Base-by-base conservation (phyloP, 1,140 invertebrate species). In the Drosophila paulistorum region DNA sequence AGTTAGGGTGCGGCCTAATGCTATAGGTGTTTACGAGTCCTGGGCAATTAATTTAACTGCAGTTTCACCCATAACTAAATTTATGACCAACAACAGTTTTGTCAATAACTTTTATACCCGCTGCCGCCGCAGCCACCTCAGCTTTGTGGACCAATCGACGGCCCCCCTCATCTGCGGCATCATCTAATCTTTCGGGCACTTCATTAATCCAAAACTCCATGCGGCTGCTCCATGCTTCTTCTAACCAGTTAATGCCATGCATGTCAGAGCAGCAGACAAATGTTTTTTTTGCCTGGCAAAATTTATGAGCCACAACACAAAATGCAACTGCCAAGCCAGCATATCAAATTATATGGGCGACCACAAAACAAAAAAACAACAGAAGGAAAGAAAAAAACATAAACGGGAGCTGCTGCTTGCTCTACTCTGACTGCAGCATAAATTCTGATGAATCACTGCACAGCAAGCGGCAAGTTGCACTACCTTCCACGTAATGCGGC, bases 391-490 rank as follows among this genome's bases (percentile, higher is more conserved):
- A 35, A 1, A 39, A 60, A 37, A 13, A 10, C 10, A 23, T 30
- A 54, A 54, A 58, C 14, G 30, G 55, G 23, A 69, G 39, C 17
- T 48, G 45, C 45, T 48, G 14, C 13, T 23, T 45, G 42, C 42
- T 23, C 9, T 23, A 1, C 7, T 23, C 37, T 70, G 35, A 14
- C 41, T 74, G 65, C 69, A 76, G 83, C 84, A 87, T 87, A 87
- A 87, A 89, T 87, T 87, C 84, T 89, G 83, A 87, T 87, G 83
- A 87, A 87, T 87, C 83, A 87, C 83, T 89, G 83, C 83, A 83
- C 67, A 51, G 45, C 81, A 65, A 70, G 60, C 62, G 60, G 71
- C 14, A 9, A 51, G 58, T 57, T 58, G 39, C 65, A 72, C 11
- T 67, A 72, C n/a, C 69, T 83, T 74, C 60, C 77, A 79, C 76